These are phyloP conservation scores for Heliconius charithonia DNA, from an alignment of 2,888 invertebrate species.

Conservation along the genomic window DNA sequence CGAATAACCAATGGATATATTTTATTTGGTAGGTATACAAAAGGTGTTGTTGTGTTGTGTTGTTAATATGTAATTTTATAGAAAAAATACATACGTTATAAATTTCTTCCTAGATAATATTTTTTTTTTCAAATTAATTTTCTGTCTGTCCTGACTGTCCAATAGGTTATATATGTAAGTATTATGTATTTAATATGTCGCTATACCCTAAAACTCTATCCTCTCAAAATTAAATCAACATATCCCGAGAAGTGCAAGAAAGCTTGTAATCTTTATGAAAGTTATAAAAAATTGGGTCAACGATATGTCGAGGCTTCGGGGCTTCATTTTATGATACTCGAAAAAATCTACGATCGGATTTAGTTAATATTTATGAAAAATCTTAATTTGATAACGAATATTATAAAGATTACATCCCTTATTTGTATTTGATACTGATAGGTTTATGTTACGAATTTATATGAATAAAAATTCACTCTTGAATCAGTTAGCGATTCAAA, in stretches of 20 bases:
- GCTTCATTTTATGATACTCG: slow-evolving; percentile 16
- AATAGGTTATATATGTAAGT: too few relatives aligned
- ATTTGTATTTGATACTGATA: neutral
- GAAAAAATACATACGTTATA: too few relatives aligned
- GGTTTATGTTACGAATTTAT: neutral
- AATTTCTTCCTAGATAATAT: too few relatives aligned
- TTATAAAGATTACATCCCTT: neutral
- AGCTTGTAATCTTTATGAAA: slow-evolving; percentile 18
- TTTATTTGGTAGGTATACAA: too few relatives aligned
- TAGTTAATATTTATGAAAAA: neutral
- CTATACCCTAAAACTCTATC: neutral
- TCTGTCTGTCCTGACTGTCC: too few relatives aligned
- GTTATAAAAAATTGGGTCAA: slow-evolving; percentile 23
- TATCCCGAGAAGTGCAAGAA: neutral
- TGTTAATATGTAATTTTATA: too few relatives aligned
- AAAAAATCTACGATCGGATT: neutral
- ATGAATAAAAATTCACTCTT: neutral
- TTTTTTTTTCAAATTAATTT: too few relatives aligned
- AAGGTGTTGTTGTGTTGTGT: too few relatives aligned
- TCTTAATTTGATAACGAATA: neutral
- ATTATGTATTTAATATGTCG: neutral
- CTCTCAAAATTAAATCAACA: slow-evolving; percentile 6
- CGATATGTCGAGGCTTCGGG: slow-evolving; percentile 7
- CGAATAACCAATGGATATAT: too few relatives aligned
- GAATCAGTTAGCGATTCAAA: neutral